Evolutionary conservation across 2,113 vertebrate species (phyloP), one percentile per base, ranked within the genome.

Genomic region (Tautogolabrus adspersus): DNA sequence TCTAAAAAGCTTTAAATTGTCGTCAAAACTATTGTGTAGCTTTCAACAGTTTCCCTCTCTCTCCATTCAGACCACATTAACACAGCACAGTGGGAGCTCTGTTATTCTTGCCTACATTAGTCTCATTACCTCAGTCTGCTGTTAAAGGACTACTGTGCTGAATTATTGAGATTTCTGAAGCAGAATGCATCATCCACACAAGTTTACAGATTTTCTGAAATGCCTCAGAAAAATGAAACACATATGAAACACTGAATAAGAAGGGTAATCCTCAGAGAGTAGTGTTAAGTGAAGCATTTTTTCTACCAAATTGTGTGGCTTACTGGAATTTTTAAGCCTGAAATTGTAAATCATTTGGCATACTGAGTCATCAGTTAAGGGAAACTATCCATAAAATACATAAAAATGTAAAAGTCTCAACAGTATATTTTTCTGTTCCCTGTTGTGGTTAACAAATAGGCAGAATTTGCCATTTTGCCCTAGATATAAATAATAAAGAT

Each of bases 111-210:
- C 42, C 57, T 72, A 60, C 52, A 56, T 62, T 57, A 69, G 59
- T 59, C 73, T 79, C 68, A 78, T 87, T 83, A 81, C 60, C 60
- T 59, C 66, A 18, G 47, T 58, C 72, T 70, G 64, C 60, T 75
- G 63, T 65, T 55, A 63, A 37, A 79, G 30, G 6, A 1, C 3
- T 59, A 44, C 54, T 26, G n/a, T 51, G 59, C 58, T 79, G 74
- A 81, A 79, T 79, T 78, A 87, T 87, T 85, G 57, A 80, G 63
- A 47, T 73, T 65, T 66, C 42, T 70, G 57, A 22, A 66, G 70
- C 10, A 19, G 57, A 61, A 75, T 75, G 72, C 76, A 61, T 75
- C 13, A 11, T 40, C 26, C 58, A 42, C 38, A n/a, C 18, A 66
- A 5, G 30, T 11, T 26, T 67, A 19, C n/a, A 60, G 11, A 46